phyloP scores from a whole-genome alignment of 1,140 invertebrate species.

The Pemphigus obesinymphae region DNA sequence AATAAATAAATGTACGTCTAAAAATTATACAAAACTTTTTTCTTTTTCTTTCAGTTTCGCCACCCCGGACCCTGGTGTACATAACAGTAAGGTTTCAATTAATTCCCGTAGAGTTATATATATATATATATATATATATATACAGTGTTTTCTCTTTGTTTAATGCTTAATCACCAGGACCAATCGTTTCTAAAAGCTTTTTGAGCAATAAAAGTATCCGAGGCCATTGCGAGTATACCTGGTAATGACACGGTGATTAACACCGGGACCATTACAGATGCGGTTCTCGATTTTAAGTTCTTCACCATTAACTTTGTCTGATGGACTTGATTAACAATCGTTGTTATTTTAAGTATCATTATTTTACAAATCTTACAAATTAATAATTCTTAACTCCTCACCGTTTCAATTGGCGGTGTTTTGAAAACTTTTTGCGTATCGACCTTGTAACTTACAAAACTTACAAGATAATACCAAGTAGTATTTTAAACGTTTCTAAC shows the following conservation, averaged over 20 bases:
- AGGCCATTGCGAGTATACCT: not conserved
- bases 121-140: not conserved
- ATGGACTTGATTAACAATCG: not conserved
- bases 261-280: not conserved
- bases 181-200: constrained; percentile 23
- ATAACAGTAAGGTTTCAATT: not conserved
- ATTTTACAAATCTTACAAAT: not conserved
- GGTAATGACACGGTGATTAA: constrained; percentile 1
- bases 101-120: not conserved
- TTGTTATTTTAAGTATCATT: not conserved
- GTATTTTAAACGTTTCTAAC: no score
- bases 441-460: no score
- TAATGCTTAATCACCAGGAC: not conserved
- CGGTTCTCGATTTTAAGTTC: constrained; percentile 5
- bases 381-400: no score
- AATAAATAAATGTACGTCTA: not conserved
- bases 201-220: not conserved
- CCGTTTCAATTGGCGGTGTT: no score
- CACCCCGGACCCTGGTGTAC: no score
- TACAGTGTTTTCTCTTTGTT: not conserved
- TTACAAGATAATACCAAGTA: no score
- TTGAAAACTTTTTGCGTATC: no score
- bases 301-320: not conserved
- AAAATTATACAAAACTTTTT: not conserved
- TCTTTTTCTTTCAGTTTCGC: no score